phyloP scores from a whole-genome alignment of 2,113 vertebrate species.

The Pluvialis apricaria region DNA sequence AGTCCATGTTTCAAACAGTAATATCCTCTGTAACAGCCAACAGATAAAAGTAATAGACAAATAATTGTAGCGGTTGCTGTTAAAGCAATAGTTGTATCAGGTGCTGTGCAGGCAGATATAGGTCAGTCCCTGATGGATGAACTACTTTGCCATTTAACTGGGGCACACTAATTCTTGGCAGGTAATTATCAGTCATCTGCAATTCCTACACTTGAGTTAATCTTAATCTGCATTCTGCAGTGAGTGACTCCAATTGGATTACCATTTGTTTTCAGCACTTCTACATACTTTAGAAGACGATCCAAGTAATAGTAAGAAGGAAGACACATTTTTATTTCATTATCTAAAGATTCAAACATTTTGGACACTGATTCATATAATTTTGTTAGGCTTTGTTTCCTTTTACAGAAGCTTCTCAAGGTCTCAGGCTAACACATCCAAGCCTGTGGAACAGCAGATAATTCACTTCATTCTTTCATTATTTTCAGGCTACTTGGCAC shows the following conservation, averaged over 20 bases:
- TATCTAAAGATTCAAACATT: background rate
- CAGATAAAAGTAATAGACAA: background rate
- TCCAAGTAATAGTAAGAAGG: background rate
- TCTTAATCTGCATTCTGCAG: background rate
- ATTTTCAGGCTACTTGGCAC: conserved; percentile 6
- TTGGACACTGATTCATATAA: background rate
- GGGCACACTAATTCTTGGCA: background rate
- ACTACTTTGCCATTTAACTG: background rate
- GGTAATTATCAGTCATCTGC: conserved; percentile 5
- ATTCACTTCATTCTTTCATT: background rate
- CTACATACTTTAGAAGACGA: background rate
- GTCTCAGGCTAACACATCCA: background rate
- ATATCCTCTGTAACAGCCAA: background rate
- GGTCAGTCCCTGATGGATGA: background rate
- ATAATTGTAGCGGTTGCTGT: background rate
- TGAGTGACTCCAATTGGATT: background rate
- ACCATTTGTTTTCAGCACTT: conserved; percentile 1
- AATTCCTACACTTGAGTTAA: background rate
- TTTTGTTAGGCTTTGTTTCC: background rate
- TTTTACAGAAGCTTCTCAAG: background rate
- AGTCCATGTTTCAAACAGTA: background rate
- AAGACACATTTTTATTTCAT: background rate
- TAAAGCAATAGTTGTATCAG: background rate
- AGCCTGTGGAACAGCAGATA: background rate
- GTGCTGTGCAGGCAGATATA: background rate